A percentile compares a stretch with the other conserved stretches of the same genome.
Evolutionary conservation across 2,797 vertebrate species (phyloP).

Genomic region (Oophaga sylvatica): DNA sequence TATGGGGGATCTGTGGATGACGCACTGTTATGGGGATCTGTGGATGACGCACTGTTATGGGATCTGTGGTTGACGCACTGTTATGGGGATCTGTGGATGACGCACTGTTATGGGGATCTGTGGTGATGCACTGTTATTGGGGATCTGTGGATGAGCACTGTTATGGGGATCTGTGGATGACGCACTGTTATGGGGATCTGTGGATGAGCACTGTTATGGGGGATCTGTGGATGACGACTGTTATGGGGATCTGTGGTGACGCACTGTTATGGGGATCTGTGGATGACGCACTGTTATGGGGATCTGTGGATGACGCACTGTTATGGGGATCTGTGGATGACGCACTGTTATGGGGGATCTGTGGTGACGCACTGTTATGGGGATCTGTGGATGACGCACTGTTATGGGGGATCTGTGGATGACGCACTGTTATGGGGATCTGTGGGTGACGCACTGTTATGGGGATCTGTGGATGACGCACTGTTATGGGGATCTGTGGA

Average conservation of each 20-base stretch:
- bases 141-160: background rate
- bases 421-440: background rate
- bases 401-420: too few relatives aligned
- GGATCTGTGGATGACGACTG: background rate
- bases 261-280: background rate
- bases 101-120: background rate
- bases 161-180: background rate
- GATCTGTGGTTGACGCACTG: background rate
- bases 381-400: background rate
- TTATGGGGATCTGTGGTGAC: too few relatives aligned
- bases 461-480: too few relatives aligned
- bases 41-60: background rate
- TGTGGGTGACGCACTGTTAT: too few relatives aligned
- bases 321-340: background rate
- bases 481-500: background rate
- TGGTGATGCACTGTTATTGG: too few relatives aligned
- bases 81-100: too few relatives aligned
- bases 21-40: too few relatives aligned
- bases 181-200: too few relatives aligned
- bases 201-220: background rate
- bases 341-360: too few relatives aligned
- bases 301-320: background rate
- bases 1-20: background rate
- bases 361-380: background rate
- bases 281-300: too few relatives aligned